Conservation (phyloP, 2,888 invertebrate species). For the Zygogramma bicolorata region DNA sequence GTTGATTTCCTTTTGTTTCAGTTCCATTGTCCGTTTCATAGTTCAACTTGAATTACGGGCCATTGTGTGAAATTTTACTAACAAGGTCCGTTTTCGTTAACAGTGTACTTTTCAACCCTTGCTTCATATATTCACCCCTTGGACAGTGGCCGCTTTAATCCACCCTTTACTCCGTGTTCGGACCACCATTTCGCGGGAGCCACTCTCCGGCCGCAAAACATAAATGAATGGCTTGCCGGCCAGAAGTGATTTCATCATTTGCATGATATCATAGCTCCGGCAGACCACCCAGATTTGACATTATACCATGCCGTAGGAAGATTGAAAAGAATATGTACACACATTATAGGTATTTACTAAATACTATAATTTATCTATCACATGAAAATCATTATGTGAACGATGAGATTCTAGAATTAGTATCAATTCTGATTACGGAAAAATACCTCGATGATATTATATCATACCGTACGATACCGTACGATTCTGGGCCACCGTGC, state of each 20-base stretch:
- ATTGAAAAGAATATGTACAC: background rate
- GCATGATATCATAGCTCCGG: constrained; percentile 32
- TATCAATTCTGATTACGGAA: too few relatives aligned
- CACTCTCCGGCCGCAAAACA: constrained; percentile 42
- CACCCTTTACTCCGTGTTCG: constrained; percentile 56
- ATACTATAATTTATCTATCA: too few relatives aligned
- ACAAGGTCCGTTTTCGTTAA: constrained; percentile 59
- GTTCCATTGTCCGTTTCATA: constrained; percentile 52
- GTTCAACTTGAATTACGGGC: constrained; percentile 56
- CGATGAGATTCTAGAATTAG: too few relatives aligned
- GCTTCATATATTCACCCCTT: constrained; percentile 65
- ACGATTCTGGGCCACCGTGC: too few relatives aligned
- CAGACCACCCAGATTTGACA: constrained; percentile 7
- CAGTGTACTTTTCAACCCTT: constrained; percentile 64
- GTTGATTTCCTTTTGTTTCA: constrained; percentile 51
- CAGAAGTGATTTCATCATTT: constrained; percentile 38
- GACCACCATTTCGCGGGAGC: constrained; percentile 52
- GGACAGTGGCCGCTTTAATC: constrained; percentile 66
- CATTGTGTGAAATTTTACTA: constrained; percentile 58
- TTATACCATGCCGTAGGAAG: background rate
- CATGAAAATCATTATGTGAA: too few relatives aligned
- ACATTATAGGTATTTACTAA: too few relatives aligned
- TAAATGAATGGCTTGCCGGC: constrained; percentile 29
- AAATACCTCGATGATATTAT: too few relatives aligned
- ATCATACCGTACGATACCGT: too few relatives aligned